A percentile compares a stretch with the other conserved stretches of the same genome.
Evolutionary conservation across 2,113 vertebrate species (phyloP).

Genomic region (Antidorcas marsupialis): DNA sequence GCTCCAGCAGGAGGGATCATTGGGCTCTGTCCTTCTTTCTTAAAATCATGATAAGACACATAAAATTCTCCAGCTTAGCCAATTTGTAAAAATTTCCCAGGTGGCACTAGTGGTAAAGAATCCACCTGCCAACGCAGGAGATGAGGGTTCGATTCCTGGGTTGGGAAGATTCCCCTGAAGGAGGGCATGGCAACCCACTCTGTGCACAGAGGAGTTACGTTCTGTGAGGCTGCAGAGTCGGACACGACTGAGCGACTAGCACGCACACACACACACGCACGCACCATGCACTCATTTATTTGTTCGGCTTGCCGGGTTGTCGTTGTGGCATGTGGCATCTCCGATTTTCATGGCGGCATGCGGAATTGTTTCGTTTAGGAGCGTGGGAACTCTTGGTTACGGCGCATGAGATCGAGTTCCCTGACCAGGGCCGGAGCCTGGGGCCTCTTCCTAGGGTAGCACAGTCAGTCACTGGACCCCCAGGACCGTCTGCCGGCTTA

Average conservation of each 20-base stretch:
- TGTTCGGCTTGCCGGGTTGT: neutral
- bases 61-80: neutral
- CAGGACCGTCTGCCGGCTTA: neutral
- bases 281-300: neutral
- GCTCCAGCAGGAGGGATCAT: neutral
- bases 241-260: neutral
- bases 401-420: neutral
- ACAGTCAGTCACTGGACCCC: neutral
- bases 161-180: neutral
- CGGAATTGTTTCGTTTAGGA: neutral
- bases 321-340: neutral
- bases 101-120: neutral
- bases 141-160: neutral
- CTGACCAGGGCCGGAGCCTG: neutral
- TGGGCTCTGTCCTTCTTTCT: neutral
- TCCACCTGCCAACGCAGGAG: neutral
- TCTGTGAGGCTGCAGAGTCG: neutral
- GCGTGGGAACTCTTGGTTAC: neutral
- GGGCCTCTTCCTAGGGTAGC: neutral
- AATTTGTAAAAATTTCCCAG: neutral
- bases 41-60: neutral
- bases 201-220: neutral
- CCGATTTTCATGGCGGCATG: neutral
- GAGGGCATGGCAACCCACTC: neutral
- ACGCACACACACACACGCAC: rapidly evolving